Percentiles rank a stretch among this genome's conserved stretches.
Conservation (phyloP, 2,888 invertebrate species). For the Spodoptera exigua region DNA sequence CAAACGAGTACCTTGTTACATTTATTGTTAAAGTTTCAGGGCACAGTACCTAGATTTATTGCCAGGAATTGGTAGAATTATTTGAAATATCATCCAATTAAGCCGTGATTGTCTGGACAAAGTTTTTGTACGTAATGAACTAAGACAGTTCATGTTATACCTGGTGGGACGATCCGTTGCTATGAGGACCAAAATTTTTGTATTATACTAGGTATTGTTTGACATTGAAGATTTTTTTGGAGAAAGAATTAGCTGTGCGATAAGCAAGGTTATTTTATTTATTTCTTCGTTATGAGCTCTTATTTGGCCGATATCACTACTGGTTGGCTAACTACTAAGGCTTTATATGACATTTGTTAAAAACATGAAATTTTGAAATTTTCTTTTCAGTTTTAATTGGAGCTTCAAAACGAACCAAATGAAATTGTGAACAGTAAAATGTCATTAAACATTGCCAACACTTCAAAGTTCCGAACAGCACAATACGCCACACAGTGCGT, state of each 20-base stretch:
- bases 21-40: conserved; percentile 58
- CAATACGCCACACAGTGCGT: conserved; percentile 45
- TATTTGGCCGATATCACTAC: too few relatives aligned
- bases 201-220: neutral
- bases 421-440: conserved; percentile 37
- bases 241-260: too few relatives aligned
- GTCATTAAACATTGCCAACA: conserved; percentile 39
- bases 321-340: too few relatives aligned
- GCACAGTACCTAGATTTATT: conserved; percentile 56
- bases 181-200: conserved; percentile 8
- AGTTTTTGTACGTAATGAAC: conserved; percentile 43
- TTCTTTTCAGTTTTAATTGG: neutral
- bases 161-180: conserved; percentile 5
- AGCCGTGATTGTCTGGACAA: conserved; percentile 44
- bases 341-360: too few relatives aligned
- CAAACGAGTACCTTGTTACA: conserved; percentile 44
- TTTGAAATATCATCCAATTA: conserved; percentile 50
- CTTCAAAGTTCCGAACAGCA: conserved; percentile 39
- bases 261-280: too few relatives aligned
- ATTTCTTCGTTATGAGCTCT: too few relatives aligned
- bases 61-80: conserved; percentile 49
- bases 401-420: conserved; percentile 16
- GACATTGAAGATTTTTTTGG: neutral
- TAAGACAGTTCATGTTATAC: conserved; percentile 34
- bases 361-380: too few relatives aligned